Evolutionary conservation across 2,888 invertebrate species (phyloP).

Genomic region (Meandrusa payeni): DNA sequence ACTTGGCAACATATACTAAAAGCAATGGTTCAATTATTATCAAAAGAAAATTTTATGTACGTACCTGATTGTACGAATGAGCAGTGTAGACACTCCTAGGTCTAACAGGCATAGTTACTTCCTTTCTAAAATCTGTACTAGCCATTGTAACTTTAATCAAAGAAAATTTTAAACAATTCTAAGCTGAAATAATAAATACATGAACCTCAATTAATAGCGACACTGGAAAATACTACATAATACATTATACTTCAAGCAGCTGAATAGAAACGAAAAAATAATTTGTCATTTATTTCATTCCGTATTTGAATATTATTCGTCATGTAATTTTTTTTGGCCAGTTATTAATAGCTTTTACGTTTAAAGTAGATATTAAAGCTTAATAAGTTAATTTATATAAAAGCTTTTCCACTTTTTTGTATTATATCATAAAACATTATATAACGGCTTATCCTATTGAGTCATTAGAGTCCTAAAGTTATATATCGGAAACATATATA

Average conservation of each 20-base stretch:
- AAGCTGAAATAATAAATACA: slow-evolving; percentile 66
- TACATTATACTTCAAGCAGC: slow-evolving; percentile 53
- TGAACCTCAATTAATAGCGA: slow-evolving; percentile 61
- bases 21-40: no score
- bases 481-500: no score
- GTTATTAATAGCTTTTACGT: neutral
- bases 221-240: slow-evolving; percentile 72
- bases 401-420: no score
- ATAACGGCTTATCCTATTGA: no score
- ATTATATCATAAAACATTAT: no score
- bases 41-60: no score
- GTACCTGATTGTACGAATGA: slow-evolving; percentile 82
- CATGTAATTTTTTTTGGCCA: slow-evolving; percentile 17
- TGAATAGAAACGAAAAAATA: slow-evolving; percentile 47
- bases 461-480: no score
- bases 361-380: no score
- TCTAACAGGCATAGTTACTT: slow-evolving; percentile 74
- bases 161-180: slow-evolving; percentile 57
- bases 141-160: slow-evolving; percentile 67
- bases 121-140: slow-evolving; percentile 73
- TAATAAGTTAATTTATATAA: no score
- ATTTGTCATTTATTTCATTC: slow-evolving; percentile 59
- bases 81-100: slow-evolving; percentile 86
- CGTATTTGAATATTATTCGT: slow-evolving; percentile 41
- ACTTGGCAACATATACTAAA: no score